Evolutionary conservation across 2,113 vertebrate genomes (phyloP), one percentile per base, ranked within the genome.

Genomic region (Xiphophorus couchianus): DNA sequence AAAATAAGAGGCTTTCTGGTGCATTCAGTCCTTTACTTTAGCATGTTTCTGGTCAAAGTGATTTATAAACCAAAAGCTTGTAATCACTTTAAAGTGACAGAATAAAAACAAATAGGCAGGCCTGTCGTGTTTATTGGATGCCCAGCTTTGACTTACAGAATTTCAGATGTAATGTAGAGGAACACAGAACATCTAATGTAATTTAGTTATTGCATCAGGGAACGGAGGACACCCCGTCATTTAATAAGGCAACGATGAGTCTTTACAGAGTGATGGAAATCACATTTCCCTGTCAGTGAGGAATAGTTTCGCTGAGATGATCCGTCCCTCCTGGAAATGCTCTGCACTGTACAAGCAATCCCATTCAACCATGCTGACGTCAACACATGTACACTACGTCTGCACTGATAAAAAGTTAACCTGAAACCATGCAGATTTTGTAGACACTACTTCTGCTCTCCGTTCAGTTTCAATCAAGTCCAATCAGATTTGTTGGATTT

Each of bases 81-180:
- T 90, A 92, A 95, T 94, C 89, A 87, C 86, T 91, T 94, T 93
- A 94, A 62, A 80, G 66, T 37, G 67, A 72, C 35, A 78, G 76
- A 63, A 69, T 89, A 81, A 81, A 83, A 81, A 83, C 80, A 84
- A 88, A 89, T 86, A 80, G 90, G 90, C 93, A 92, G 90, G 87
- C 90, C 91, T 87, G 82, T 35, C 78, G 74, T 76, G 74, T 86
- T 91, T 76, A 74, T 76, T 86, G 88, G 77, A 79, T 70, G 48
- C 82, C 77, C 68, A 37, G 73, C n/a, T 10, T 63, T 67, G 80
- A 73, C 63, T 65, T 71, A 67, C 58, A 62, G 28, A 72, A 35
- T 25, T 44, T 72, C 69, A 42, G 35, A 28, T 31, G 69, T 5
- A 58, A 60, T 66, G 60, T 39, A 76, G 65, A 42, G 3, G 48